Percentiles rank a stretch among this genome's conserved stretches.
phyloP scores from a whole-genome alignment of 2,113 vertebrate species.

The Sterna hirundo region DNA sequence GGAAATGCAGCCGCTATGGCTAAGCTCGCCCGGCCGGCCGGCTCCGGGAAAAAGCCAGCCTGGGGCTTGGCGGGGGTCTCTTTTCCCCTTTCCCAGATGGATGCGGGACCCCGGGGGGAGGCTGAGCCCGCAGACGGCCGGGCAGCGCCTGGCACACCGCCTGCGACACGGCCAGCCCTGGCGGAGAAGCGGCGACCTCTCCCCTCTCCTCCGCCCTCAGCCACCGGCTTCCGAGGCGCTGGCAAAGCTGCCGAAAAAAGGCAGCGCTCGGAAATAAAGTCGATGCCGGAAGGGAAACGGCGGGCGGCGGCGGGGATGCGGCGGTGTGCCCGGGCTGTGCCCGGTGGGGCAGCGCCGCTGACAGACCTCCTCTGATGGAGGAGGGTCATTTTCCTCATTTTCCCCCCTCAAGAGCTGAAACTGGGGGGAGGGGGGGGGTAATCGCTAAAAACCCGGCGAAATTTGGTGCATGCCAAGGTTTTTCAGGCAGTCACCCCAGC shows the following conservation, averaged over 20 bases:
- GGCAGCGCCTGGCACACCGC: not conserved
- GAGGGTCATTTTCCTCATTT: not conserved
- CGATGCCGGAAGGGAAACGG: not conserved
- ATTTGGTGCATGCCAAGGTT: not conserved
- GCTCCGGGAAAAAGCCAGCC: not conserved
- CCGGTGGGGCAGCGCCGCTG: not conserved
- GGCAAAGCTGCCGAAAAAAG: not conserved
- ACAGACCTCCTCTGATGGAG: not conserved
- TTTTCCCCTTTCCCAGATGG: not conserved
- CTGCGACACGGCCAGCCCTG: not conserved
- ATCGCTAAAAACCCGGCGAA: not conserved
- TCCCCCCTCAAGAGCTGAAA: not conserved
- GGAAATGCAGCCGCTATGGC: not conserved
- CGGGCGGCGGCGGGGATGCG: not conserved
- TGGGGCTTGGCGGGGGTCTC: rapidly evolving
- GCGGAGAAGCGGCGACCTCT: not conserved
- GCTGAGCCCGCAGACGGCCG: not conserved
- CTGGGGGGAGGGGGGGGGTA: no score
- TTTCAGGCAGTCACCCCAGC: not conserved
- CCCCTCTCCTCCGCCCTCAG: not conserved
- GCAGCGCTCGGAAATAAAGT: not conserved
- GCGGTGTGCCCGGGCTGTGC: not conserved
- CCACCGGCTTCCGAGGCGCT: not conserved
- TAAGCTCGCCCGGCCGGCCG: not conserved
- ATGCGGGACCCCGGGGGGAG: not conserved